Conservation (phyloP, 35 echinoderm and acorn worm species). For the Anneissia japonica region DNA sequence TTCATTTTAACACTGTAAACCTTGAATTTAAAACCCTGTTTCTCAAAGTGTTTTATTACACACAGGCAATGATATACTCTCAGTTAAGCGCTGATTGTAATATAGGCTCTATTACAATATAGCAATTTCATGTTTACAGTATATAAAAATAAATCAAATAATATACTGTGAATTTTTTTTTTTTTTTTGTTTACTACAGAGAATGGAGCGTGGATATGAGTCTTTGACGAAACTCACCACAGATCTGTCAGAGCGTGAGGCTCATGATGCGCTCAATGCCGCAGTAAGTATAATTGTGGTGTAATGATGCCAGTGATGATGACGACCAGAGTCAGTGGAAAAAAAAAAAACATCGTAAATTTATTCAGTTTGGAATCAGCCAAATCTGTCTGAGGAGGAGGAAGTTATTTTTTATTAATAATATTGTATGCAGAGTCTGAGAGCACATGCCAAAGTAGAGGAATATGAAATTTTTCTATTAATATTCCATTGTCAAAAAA, state of each 20-base stretch:
- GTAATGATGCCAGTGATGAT: background rate
- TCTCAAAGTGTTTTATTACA: no score
- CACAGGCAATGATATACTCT: no score
- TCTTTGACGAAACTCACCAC: constrained; percentile 40
- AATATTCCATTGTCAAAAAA: no score
- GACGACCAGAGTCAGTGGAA: background rate
- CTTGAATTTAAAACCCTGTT: no score
- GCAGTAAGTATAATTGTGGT: constrained; percentile 41
- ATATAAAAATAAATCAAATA: no score
- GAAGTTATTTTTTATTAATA: background rate
- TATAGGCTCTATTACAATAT: no score
- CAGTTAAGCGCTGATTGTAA: no score
- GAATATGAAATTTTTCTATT: background rate
- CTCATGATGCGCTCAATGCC: constrained; percentile 77
- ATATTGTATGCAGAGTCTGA: background rate
- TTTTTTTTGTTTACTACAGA: constrained; percentile 29
- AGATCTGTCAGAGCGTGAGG: constrained; percentile 61
- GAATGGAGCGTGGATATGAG: constrained; percentile 80
- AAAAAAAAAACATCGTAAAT: background rate
- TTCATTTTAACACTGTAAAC: no score
- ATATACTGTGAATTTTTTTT: constrained; percentile 5
- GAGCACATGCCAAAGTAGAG: background rate
- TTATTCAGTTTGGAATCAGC: background rate
- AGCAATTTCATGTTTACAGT: no score
- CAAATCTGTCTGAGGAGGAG: background rate